Evolutionary conservation across 2,113 vertebrate species (phyloP).

Genomic region (Paradoxurus hermaphroditus): DNA sequence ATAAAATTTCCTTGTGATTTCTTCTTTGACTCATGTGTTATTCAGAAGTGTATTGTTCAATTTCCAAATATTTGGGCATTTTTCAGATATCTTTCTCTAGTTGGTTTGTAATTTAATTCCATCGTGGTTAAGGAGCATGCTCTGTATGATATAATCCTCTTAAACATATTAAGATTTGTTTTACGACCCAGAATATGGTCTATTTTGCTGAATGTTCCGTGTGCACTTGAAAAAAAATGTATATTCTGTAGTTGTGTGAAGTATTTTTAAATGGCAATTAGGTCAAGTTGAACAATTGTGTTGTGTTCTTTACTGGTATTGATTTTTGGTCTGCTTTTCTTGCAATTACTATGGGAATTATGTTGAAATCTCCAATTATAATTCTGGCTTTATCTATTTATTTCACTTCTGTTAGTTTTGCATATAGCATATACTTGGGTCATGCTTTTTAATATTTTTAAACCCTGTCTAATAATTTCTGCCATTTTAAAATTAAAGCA

Average conservation of each 20-base stretch:
- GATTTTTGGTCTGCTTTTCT: not conserved
- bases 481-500: not conserved
- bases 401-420: not conserved
- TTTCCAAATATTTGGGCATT: conserved; percentile 14
- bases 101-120: conserved; percentile 26
- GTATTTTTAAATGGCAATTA: not conserved
- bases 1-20: conserved; percentile 17
- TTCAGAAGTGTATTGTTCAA: not conserved
- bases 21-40: not conserved
- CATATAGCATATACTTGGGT: not conserved
- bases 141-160: not conserved
- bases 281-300: not conserved
- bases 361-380: not conserved
- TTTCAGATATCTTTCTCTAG: conserved; percentile 11
- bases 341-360: not conserved
- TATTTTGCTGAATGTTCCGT: not conserved
- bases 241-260: not conserved
- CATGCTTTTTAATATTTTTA: not conserved
- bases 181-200: not conserved
- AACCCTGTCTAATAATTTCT: not conserved
- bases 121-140: not conserved
- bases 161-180: not conserved
- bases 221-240: not conserved
- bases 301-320: not conserved
- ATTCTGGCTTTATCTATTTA: conserved; percentile 4